These are phyloP conservation scores for Leucoma salicis DNA, from an alignment of 2,888 invertebrate species.

Conservation along the genomic window DNA sequence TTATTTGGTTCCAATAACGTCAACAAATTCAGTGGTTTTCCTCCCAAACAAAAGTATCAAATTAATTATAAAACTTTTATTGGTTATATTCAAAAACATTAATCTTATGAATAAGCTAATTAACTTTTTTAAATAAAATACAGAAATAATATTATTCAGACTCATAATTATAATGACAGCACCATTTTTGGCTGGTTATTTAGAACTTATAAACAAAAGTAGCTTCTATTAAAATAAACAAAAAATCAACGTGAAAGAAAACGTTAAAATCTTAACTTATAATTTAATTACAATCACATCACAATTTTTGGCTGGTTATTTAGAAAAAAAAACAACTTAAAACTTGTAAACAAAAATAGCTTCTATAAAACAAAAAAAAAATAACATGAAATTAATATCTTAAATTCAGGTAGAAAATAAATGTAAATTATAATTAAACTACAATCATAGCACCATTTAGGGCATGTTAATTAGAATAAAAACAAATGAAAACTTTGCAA, in stretches of 20 bases:
- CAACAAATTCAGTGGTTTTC: constrained; percentile 11
- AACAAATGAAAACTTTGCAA: constrained; percentile 7
- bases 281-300: constrained; percentile 12
- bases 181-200: constrained; percentile 11
- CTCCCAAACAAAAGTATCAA: constrained; percentile 2
- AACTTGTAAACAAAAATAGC: constrained; percentile 6
- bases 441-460: constrained; percentile 10
- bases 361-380: constrained; percentile 7
- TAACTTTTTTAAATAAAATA: too few relatives aligned
- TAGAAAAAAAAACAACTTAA: constrained; percentile 6
- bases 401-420: constrained; percentile 1
- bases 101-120: too few relatives aligned
- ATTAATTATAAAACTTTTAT: too few relatives aligned
- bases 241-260: constrained; percentile 11
- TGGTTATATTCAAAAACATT: too few relatives aligned
- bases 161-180: constrained; percentile 10
- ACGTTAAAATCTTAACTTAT: constrained; percentile 10
- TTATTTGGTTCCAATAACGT: constrained; percentile 10
- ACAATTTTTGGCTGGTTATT: constrained; percentile 8
- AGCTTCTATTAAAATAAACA: constrained; percentile 11
- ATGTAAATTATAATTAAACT: constrained; percentile 10
- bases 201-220: constrained; percentile 11
- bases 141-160: constrained; percentile 6
- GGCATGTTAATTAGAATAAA: constrained; percentile 8
- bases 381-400: constrained; percentile 3